These are phyloP conservation scores for Brachionus koreanus DNA, from an alignment of 1,140 invertebrate species.

Conservation along the genomic window DNA sequence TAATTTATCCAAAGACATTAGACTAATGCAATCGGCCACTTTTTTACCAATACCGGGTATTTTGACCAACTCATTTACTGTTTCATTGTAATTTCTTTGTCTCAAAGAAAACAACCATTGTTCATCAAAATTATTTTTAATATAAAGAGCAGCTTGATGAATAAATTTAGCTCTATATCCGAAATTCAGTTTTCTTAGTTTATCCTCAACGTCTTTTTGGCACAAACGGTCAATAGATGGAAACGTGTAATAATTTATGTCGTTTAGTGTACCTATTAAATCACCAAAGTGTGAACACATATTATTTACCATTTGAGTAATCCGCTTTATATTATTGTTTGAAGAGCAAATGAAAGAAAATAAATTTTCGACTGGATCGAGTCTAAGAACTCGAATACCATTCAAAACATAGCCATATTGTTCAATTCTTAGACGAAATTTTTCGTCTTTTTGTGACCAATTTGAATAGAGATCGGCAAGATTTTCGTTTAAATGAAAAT, in stretches of 20 bases:
- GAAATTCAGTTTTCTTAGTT: conserved; percentile 73
- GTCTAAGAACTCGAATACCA: conserved; percentile 79
- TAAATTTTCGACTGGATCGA: conserved; percentile 85
- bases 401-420: neutral
- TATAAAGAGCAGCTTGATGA: conserved; percentile 47
- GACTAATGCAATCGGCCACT: conserved; percentile 94
- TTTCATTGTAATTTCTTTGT: conserved; percentile 68
- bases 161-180: conserved; percentile 74
- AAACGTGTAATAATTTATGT: conserved; percentile 71
- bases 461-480: neutral
- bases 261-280: conserved; percentile 68
- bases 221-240: conserved; percentile 61
- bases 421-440: neutral
- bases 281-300: conserved; percentile 76
- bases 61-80: conserved; percentile 67
- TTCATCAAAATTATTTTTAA: conserved; percentile 65
- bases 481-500: conserved; percentile 30
- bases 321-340: conserved; percentile 86
- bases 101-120: conserved; percentile 72
- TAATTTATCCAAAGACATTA: conserved; percentile 88
- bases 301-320: conserved; percentile 80
- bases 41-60: conserved; percentile 82
- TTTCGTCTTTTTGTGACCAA: conserved; percentile 11
- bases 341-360: conserved; percentile 95
- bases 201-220: conserved; percentile 62